Base-by-base conservation (phyloP, 2,888 invertebrate species). In the Xestia ashworthii region DNA sequence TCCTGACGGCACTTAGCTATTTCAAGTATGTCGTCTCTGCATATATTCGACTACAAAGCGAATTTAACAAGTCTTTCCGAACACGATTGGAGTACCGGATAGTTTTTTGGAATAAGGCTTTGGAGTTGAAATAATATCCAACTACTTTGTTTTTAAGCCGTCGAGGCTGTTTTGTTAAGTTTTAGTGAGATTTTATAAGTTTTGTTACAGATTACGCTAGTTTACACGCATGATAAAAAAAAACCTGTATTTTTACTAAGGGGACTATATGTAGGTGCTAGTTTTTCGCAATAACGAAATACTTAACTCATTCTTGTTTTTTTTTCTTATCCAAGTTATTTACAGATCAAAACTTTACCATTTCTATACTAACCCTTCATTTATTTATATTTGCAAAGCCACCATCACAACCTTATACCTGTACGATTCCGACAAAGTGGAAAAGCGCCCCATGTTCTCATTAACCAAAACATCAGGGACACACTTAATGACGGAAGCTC, bases 1-100 rank as follows among this genome's bases (percentile, higher is more conserved):
- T 84, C 82, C 75, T 53, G n/a, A 22, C 70, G 66, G 78, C 71
- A 68, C 64, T 66, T 16, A 68, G 78, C 60, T 74, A 89, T 89
- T 83, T 76, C 66, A 87, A 84, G 66, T 81, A 87, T 88, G 80
- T 79, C 53, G 32, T 32, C 32, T 32, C 32, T 32, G 3, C 58
- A 67, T 75, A 14, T 71, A 69, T 78, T 58, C 6, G 58, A 3
- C 25, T 25, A 58, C 8, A 25, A 25, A 58, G 25, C 25, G 58
- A 58, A 58, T 25, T 5, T 58, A 58, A 58, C 25, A 58, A 25
- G 58, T 32, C 50, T 65, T 55, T 38, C 19, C 11, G 14, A 66
- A 38, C 5, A 32, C 14, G 68, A 76, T 68, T 41, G 44, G 11
- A 67, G n/a, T 58, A 1, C 12, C 53, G 81, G 70, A 83, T 69